Evolutionary conservation across 2,113 vertebrate species (phyloP).

Genomic region (Microcebus murinus): DNA sequence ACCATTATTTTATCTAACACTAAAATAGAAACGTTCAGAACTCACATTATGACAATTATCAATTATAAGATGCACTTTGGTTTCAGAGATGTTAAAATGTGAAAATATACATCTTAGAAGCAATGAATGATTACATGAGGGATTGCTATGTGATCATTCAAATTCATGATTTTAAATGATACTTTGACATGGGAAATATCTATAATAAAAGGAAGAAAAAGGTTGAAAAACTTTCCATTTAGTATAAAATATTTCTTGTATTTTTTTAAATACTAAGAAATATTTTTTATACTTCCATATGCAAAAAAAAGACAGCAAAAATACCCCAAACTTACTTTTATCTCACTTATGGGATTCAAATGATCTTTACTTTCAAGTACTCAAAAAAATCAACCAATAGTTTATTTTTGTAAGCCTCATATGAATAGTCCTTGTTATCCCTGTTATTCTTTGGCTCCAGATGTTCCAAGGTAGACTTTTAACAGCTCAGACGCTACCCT

Average conservation of each 20-base stretch:
- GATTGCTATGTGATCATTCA: background rate
- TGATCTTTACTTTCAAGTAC: background rate
- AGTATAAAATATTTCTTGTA: background rate
- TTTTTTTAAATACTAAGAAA: background rate
- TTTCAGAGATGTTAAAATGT: constrained; percentile 25
- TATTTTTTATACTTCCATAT: background rate
- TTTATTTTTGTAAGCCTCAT: background rate
- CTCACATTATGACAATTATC: background rate
- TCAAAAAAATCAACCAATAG: background rate
- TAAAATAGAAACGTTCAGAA: background rate
- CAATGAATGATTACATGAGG: background rate
- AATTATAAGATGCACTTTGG: background rate
- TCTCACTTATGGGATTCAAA: background rate
- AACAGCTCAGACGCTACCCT: background rate
- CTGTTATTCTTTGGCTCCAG: background rate
- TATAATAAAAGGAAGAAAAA: background rate
- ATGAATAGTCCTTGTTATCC: background rate
- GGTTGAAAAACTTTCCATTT: background rate
- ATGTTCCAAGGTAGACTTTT: background rate
- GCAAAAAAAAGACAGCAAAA: background rate
- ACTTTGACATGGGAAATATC: background rate
- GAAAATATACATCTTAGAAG: constrained; percentile 1
- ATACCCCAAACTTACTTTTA: background rate
- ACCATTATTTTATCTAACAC: background rate
- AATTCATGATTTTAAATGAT: constrained; percentile 30